A percentile compares a stretch with the other conserved stretches of the same genome.
Evolutionary conservation across 2,797 vertebrate species (phyloP).

Genomic region (Hafferia zeledoni): DNA sequence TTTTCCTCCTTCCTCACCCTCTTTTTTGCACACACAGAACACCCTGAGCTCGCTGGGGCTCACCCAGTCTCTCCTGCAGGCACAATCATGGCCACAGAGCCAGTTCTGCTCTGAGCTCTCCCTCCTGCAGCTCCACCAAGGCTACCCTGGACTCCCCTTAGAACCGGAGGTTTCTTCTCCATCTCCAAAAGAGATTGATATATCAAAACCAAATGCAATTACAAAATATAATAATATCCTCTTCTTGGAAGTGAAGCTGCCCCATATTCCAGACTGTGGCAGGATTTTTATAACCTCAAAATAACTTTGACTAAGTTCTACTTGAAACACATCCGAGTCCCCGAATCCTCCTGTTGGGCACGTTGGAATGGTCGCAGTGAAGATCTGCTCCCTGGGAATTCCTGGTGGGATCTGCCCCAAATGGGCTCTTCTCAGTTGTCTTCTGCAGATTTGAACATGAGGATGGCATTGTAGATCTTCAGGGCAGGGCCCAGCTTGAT

Average conservation of each 20-base stretch:
- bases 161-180: slow-evolving; percentile 67
- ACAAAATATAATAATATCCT: slow-evolving; percentile 68
- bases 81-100: slow-evolving; percentile 9
- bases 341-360: not conserved
- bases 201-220: slow-evolving; percentile 61
- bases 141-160: slow-evolving; percentile 69
- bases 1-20: not conserved
- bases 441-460: slow-evolving; percentile 87
- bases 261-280: slow-evolving; percentile 46
- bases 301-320: slow-evolving; percentile 11
- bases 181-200: slow-evolving; percentile 74
- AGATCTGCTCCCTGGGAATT: not conserved
- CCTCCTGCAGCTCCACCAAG: slow-evolving; percentile 53
- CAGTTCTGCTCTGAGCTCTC: not conserved
- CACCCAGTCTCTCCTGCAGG: slow-evolving; percentile 46
- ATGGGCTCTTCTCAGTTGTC: slow-evolving; percentile 56
- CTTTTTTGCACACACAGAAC: not conserved
- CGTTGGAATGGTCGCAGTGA: not conserved
- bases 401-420: not conserved
- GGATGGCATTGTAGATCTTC: slow-evolving; percentile 94
- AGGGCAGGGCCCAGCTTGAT: slow-evolving; percentile 92
- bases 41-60: not conserved
- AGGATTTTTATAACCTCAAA: slow-evolving; percentile 45
- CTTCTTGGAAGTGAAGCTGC: slow-evolving; percentile 73
- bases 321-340: not conserved